These are phyloP conservation scores for Cygnus olor DNA, from an alignment of 2,797 vertebrate species.

Conservation along the genomic window DNA sequence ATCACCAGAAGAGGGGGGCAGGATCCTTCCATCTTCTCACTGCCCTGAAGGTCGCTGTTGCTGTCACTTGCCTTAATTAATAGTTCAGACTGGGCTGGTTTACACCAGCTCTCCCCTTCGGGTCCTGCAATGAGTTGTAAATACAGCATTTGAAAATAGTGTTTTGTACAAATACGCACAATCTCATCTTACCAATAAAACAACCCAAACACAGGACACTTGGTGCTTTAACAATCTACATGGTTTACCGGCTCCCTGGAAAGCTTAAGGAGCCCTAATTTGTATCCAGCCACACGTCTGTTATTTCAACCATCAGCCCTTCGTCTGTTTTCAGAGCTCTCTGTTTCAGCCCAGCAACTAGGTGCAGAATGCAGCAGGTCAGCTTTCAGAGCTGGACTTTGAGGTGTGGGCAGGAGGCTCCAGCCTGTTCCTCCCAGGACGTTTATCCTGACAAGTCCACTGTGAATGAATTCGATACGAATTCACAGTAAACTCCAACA, in stretches of 20 bases:
- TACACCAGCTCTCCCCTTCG: neutral
- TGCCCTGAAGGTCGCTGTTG: neutral
- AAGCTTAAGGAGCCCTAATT: neutral
- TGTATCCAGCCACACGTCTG: neutral
- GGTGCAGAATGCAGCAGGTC: neutral
- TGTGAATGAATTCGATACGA: neutral
- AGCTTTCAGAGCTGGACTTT: neutral
- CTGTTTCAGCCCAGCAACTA: neutral
- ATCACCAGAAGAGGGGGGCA: neutral
- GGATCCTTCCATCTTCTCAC: neutral
- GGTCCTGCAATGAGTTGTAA: neutral
- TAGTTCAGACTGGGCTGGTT: neutral
- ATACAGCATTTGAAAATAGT: neutral
- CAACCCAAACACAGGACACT: neutral
- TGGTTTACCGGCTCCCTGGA: neutral
- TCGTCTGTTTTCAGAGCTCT: neutral
- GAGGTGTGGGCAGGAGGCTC: fast-evolving
- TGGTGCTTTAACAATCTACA: neutral
- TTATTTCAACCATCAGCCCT: neutral
- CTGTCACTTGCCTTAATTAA: neutral
- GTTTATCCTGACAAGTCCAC: neutral
- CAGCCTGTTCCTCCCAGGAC: neutral
- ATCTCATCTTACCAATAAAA: neutral
- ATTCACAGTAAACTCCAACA: neutral
- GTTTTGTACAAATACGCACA: neutral